These are phyloP conservation scores for Kradibia gibbosae DNA, from an alignment of 1,140 invertebrate genomes.

Conservation along the genomic window DNA sequence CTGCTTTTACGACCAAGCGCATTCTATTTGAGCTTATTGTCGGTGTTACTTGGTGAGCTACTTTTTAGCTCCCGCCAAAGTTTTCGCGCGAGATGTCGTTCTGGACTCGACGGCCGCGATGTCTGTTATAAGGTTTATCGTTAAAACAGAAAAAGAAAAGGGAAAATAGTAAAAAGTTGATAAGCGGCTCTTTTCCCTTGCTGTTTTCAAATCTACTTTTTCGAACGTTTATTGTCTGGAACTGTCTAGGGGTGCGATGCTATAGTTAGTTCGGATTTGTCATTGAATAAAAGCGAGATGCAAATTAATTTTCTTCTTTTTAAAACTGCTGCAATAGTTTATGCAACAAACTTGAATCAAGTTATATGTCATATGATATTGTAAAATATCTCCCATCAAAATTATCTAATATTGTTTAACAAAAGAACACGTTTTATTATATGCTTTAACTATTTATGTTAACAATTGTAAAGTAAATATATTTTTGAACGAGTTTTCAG, in stretches of 20 bases:
- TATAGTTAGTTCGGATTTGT: not conserved
- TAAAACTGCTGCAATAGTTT: too few species aligned
- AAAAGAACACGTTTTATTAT: too few species aligned
- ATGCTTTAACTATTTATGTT: too few species aligned
- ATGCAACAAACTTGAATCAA: too few species aligned
- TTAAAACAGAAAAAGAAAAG: conserved; percentile 6
- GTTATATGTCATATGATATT: too few species aligned
- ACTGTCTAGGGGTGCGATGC: not conserved
- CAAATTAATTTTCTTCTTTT: not conserved
- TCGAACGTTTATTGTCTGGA: not conserved
- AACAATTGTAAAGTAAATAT: too few species aligned
- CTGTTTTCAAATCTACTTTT: not conserved
- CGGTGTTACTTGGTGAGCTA: not conserved
- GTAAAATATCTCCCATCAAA: too few species aligned
- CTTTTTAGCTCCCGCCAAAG: not conserved
- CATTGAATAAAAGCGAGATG: not conserved
- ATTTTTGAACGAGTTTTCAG: too few species aligned
- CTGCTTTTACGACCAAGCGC: not conserved
- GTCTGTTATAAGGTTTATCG: not conserved
- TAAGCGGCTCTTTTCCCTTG: not conserved
- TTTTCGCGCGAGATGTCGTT: not conserved
- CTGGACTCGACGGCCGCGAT: not conserved
- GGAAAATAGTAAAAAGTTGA: too few species aligned
- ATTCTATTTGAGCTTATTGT: not conserved
- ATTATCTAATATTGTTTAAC: too few species aligned